Base-by-base conservation (phyloP, 2,888 invertebrate genomes). In the Melanostoma scalare region DNA sequence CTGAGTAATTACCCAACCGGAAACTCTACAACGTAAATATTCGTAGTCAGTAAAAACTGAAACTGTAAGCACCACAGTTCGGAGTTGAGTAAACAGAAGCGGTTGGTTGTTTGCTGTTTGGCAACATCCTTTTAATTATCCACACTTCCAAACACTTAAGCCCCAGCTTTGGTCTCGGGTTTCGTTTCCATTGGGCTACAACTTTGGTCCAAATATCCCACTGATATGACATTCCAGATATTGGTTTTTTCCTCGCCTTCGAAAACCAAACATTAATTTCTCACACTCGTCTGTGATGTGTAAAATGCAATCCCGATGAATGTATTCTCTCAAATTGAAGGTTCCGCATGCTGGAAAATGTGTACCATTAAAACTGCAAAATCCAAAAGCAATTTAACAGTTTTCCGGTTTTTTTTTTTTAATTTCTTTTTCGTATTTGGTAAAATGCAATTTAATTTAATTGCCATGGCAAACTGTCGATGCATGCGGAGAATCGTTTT, bases 381-480 rank as follows among this genome's bases (percentile, higher is more conserved):
- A 71, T 63, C 77, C 71, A 71, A 77, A 65, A 52, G 50, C 63
- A 77, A 75, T 75, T 75, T 68, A 60, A 53, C n/a, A 20, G 31
- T 30, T 38, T 4, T 9, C 9, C 20, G 20, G 20, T 6, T 30
- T 9, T 30, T 33, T 6, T 61, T 20, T 36, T 20, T 48, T 48
- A 30, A 4, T 58, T 58, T 30, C 30, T 6, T 3, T 36, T 53
- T 44, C 4, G 9, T 58, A 36, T 63, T 56, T 58, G 55, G 40
- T 48, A 44, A 50, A 77, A 72, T 67, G 52, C 77, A 78, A 78
- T 78, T 78, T 65, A 65, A 78, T 65, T 78, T 60, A 78, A 72
- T 72, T 78, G 72, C 65, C 42, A 31, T 42, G 48, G 31, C 55
- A 68, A 65, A 56, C 52, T 67, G 56, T 36, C 35, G 33, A 38